phyloP scores from a whole-genome alignment of 2,888 invertebrate genomes.

The Sisyra nigra region DNA sequence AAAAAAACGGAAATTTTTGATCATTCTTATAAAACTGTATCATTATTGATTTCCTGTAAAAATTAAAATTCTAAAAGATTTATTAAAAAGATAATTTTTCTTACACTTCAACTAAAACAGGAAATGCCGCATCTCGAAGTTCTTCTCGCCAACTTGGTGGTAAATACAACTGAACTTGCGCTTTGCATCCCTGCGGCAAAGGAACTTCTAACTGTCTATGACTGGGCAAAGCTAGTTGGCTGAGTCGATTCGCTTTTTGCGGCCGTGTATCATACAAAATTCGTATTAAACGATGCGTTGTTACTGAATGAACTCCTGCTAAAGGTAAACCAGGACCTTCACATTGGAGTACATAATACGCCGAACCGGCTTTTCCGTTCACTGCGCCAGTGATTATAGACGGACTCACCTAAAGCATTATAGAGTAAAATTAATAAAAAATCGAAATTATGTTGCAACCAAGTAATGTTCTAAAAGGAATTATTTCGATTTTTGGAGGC shows the following conservation, averaged over 20 bases:
- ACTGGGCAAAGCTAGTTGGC: constrained; percentile 67
- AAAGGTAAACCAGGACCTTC: constrained; percentile 84
- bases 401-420: constrained; percentile 21
- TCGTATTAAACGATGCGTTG: constrained; percentile 58
- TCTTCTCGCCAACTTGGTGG: constrained; percentile 83
- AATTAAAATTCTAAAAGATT: background rate
- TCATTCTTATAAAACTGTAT: too few species aligned
- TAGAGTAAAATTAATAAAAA: background rate
- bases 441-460: too few species aligned
- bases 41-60: too few species aligned
- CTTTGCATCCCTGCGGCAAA: constrained; percentile 67
- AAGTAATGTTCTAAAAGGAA: too few species aligned
- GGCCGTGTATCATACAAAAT: constrained; percentile 62
- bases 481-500: too few species aligned
- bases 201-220: constrained; percentile 72
- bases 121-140: constrained; percentile 71
- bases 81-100: constrained; percentile 19
- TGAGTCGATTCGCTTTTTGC: constrained; percentile 45
- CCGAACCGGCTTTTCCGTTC: constrained; percentile 15
- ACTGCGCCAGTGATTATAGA: constrained; percentile 12
- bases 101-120: constrained; percentile 76
- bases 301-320: constrained; percentile 60
- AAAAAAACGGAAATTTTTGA: constrained; percentile 12
- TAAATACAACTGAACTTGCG: constrained; percentile 73
- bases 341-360: constrained; percentile 67